These are phyloP conservation scores for Brachionichthys hirsutus DNA, from an alignment of 2,113 vertebrate species.

Conservation along the genomic window DNA sequence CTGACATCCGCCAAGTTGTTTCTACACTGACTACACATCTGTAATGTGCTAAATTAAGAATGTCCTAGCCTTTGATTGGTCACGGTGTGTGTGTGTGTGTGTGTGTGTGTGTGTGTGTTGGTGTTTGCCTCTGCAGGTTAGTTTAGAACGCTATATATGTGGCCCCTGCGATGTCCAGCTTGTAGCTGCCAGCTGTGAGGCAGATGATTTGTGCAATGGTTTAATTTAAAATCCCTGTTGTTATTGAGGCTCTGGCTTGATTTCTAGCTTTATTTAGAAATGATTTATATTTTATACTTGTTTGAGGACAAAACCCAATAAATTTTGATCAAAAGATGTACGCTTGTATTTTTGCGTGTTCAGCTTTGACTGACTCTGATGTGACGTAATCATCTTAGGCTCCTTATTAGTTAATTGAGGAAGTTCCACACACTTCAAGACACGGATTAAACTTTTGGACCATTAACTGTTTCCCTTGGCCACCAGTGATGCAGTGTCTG, in stretches of 20 bases:
- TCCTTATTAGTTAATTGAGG: neutral
- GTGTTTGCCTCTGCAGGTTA: constrained; percentile 21
- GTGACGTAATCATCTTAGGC: neutral
- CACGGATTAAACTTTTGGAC: neutral
- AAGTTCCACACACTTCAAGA: neutral
- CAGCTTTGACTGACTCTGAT: constrained; percentile 16
- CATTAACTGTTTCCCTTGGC: too few species aligned
- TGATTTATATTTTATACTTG: constrained; percentile 78
- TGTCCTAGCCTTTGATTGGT: constrained; percentile 23
- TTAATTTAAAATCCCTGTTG: constrained; percentile 66
- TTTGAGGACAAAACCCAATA: constrained; percentile 75
- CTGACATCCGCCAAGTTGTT: constrained; percentile 5
- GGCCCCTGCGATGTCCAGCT: constrained; percentile 44
- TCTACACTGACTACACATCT: neutral
- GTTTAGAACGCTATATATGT: constrained; percentile 23
- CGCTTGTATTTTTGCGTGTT: constrained; percentile 15
- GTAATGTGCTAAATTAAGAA: constrained; percentile 2
- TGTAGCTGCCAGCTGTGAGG: constrained; percentile 55
- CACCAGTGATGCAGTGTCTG: too few species aligned
- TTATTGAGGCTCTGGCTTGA: constrained; percentile 66
- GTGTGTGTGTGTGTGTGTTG: neutral
- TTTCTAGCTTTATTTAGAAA: constrained; percentile 70
- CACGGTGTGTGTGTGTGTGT: constrained; percentile 17
- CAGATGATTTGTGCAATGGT: constrained; percentile 68
- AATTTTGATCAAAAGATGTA: constrained; percentile 66